Evolutionary conservation across 2,888 invertebrate genomes (phyloP).

Genomic region (Phorcus lineatus): DNA sequence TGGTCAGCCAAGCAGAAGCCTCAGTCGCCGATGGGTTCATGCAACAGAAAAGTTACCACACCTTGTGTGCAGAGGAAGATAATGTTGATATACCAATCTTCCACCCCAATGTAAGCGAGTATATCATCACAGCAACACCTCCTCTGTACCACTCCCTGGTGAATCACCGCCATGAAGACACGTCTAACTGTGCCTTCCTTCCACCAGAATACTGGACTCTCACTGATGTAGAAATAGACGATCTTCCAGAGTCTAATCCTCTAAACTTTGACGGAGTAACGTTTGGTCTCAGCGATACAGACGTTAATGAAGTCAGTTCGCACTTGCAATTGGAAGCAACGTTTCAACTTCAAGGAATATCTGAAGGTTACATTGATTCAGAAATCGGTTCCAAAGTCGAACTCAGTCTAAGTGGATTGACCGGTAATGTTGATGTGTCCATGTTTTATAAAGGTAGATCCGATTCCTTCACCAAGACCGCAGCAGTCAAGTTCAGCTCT

Average conservation of each 20-base stretch:
- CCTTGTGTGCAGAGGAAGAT: conserved; percentile 56
- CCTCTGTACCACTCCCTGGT: conserved; percentile 52
- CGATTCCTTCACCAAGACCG: conserved; percentile 28
- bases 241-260: not conserved
- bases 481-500: conserved; percentile 32
- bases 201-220: conserved; percentile 51
- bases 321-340: conserved; percentile 8
- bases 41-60: conserved; percentile 52
- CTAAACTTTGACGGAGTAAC: conserved; percentile 17
- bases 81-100: conserved; percentile 56
- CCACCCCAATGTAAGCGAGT: conserved; percentile 45
- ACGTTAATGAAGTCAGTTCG: not conserved
- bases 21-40: conserved; percentile 15
- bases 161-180: conserved; percentile 48
- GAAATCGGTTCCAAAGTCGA: conserved; percentile 55
- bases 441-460: conserved; percentile 44
- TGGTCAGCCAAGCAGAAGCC: not conserved
- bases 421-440: conserved; percentile 29
- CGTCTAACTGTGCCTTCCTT: conserved; percentile 51
- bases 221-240: conserved; percentile 30
- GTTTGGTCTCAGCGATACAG: conserved; percentile 20
- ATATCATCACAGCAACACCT: conserved; percentile 50
- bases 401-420: conserved; percentile 42
- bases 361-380: conserved; percentile 52
- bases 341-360: conserved; percentile 52